Conservation (phyloP, 2,888 invertebrate genomes). For the Calliscelio sp. region DNA sequence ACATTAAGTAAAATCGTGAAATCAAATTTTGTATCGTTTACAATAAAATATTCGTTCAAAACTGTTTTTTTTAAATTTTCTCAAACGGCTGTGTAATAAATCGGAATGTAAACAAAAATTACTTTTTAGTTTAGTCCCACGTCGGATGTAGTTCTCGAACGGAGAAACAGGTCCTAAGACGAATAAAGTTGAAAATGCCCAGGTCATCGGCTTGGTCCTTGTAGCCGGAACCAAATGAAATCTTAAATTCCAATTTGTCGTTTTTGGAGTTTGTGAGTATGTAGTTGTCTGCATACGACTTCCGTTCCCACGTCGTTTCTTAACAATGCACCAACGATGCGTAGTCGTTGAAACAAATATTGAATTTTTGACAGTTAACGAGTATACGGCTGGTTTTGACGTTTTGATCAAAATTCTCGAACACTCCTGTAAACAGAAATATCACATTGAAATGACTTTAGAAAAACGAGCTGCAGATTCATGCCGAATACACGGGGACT, state of each 20-base stretch:
- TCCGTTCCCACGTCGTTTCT: conserved; percentile 8
- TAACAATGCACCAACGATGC: conserved; percentile 25
- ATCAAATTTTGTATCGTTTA: too few species aligned
- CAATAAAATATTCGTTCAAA: background rate
- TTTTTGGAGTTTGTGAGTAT: background rate
- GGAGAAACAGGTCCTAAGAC: conserved; percentile 75
- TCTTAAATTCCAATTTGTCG: conserved; percentile 39
- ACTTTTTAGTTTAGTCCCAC: conserved; percentile 75
- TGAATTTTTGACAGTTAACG: conserved; percentile 49
- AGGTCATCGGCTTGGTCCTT: conserved; percentile 71
- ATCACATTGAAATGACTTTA: conserved; percentile 33
- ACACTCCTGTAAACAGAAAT: conserved; percentile 57
- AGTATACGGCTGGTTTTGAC: conserved; percentile 47
- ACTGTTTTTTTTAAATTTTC: background rate
- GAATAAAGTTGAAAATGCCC: conserved; percentile 77
- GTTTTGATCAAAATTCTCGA: conserved; percentile 55
- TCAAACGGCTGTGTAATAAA: conserved; percentile 52
- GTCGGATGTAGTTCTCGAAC: conserved; percentile 75
- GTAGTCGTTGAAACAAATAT: conserved; percentile 46
- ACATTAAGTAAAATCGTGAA: too few species aligned
- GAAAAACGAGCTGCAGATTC: background rate
- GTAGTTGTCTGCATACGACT: conserved; percentile 15
- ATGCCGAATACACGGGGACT: too few species aligned
- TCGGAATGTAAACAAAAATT: conserved; percentile 39
- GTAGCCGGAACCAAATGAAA: conserved; percentile 60